Evolutionary conservation across 2,888 invertebrate genomes (phyloP).

Genomic region (Orthonevra nobilis): DNA sequence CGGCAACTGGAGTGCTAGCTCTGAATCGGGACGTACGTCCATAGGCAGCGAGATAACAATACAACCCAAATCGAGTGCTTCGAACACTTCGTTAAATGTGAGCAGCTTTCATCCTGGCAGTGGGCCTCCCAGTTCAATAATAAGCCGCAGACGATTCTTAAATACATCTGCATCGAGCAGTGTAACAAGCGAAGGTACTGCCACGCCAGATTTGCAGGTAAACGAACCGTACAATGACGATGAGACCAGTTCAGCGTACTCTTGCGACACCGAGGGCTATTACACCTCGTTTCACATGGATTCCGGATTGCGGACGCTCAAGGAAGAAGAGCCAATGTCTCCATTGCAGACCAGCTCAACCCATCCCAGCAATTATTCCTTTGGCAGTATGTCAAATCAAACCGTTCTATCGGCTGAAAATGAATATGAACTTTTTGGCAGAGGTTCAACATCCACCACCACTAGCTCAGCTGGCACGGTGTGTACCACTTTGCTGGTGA

Average conservation of each 20-base stretch:
- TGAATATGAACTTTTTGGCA: conserved; percentile 94
- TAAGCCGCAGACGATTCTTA: conserved; percentile 84
- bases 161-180: conserved; percentile 91
- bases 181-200: conserved; percentile 91
- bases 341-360: conserved; percentile 87
- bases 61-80: conserved; percentile 86
- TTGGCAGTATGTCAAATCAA: conserved; percentile 86
- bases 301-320: conserved; percentile 92
- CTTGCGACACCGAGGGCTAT: conserved; percentile 98
- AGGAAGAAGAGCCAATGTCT: conserved; percentile 88
- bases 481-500: conserved; percentile 89
- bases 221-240: conserved; percentile 88
- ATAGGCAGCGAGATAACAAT: conserved; percentile 90
- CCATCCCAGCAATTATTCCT: conserved; percentile 84
- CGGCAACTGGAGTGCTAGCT: conserved; percentile 97
- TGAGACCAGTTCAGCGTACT: conserved; percentile 94
- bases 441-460: conserved; percentile 94
- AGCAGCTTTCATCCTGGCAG: conserved; percentile 79
- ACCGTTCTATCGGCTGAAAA: conserved; percentile 89
- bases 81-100: conserved; percentile 86
- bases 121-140: conserved; percentile 86
- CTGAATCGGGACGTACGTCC: conserved; percentile 92
- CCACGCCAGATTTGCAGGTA: conserved; percentile 89
- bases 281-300: conserved; percentile 99
- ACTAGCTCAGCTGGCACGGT: conserved; percentile 95